Evolutionary conservation across 2,113 vertebrate species (phyloP), one percentile per base, ranked within the genome.

Genomic region (Arothron firmamentum): DNA sequence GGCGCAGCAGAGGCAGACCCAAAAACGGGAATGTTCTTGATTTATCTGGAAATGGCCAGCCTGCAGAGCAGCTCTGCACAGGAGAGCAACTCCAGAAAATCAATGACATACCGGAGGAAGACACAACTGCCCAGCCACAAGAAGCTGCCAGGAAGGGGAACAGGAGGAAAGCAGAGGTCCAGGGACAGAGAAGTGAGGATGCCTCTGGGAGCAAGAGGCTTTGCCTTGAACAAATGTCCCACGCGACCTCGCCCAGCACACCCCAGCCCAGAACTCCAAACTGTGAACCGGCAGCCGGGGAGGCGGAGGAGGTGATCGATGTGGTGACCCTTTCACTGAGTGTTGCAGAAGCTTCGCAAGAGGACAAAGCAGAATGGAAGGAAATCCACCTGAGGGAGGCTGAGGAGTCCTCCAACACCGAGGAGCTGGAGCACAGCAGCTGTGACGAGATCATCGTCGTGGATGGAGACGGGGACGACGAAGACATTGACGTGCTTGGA

Each of bases 401-500:
- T 1, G 46, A 52, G 52, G 11, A 19, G 45, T 13, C 43, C 43
- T 7, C 13, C 13, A 19, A 17, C 34, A 31, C 1, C 13, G 43
- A 47, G 45, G 45, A 47, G 43, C 13, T 17, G 13, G 48, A 74
- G 18, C 17, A 72, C 18, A 58, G 59, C 65, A 55, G 59, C 16
- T 3, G 2, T 12, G 28, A 67, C 3, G 72, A 65, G 50, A 14
- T 66, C 2, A 59, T 58, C 0, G 25, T 62, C 13, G 77, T 82
- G 52, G 81, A 67, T 1, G 75, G 52, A 54, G 66, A 54, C 2
- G 31, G 49, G 20, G 67, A 55, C 1, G 54, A 5, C 13, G 72
- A 86, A 1, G 79, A 79, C 38, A 47, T 90, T 0, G 88, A 90
- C 19, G 85, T 90, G 52, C 50, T 76, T 3, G 84, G 79, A 57